Base-by-base conservation (phyloP, 2,888 invertebrate species). In the Sipunculus nudus region DNA sequence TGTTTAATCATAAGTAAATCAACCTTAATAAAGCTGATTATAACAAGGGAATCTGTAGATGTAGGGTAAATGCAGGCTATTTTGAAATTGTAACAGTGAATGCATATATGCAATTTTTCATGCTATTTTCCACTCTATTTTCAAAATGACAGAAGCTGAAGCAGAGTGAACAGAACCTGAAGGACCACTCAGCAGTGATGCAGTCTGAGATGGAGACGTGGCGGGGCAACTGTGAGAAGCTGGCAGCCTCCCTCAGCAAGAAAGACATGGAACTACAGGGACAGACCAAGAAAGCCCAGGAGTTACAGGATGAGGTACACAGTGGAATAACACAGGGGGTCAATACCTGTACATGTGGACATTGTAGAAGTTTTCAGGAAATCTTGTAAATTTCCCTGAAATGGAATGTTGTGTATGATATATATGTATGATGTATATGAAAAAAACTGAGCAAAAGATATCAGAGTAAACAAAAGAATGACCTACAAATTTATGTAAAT, bases 201-300 rank as follows among this genome's bases (percentile, higher is more conserved):
- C 73, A 75, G 50, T 66, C 71, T 35, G 79, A 79, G 50, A 59
- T 79, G 28, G 75, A 76, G 41, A 73, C 72, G 4, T 74, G 78
- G 74, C 75, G 74, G 56, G 68, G 68, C 26, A 73, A 76, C 10
- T 78, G 78, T 70, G 79, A 80, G 53, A 63, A 76, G 31, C 65
- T 79, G 53, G 76, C 77, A 1, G 68, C 73, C 1, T 72, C 77
- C 3, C 65, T 76, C 10, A 67, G 71, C 29, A 64, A 73, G 49
- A 78, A 78, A 47, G 80, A 80, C 45, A 59, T 70, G 25, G 80
- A 80, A 54, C 47, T 79, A 32, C 73, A 76, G 59, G 64, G 61
- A 4, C 53, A 76, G 38, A 73, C 70, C 39, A 77, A 76, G 52
- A 71, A 68, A 49, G 59, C 71, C 23, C 68, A 71, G 46, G 72